phyloP scores from a whole-genome alignment of 2,888 invertebrate species.

The Sphaerophoria taeniata region DNA sequence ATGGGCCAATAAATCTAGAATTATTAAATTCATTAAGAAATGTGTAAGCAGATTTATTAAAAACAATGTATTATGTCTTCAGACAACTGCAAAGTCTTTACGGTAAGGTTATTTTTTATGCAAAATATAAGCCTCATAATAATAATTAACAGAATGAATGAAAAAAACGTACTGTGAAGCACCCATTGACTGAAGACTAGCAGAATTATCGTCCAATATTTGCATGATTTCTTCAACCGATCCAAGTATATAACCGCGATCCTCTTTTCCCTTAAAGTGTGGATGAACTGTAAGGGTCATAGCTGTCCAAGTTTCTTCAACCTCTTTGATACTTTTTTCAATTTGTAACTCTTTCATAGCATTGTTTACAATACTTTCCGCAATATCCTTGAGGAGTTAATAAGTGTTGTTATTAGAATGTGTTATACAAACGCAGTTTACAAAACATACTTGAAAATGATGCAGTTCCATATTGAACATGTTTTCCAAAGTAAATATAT shows the following conservation, averaged over 20 bases:
- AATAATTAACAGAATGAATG: background rate
- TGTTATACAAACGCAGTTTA: conserved; percentile 17
- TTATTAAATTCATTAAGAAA: conserved; percentile 61
- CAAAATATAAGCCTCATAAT: too few species aligned
- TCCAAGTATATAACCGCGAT: conserved; percentile 90
- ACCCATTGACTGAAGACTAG: conserved; percentile 96
- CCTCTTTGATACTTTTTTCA: conserved; percentile 93
- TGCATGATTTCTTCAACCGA: conserved; percentile 92
- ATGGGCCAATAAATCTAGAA: conserved; percentile 93
- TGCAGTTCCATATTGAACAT: conserved; percentile 97
- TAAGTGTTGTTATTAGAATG: conserved; percentile 1
- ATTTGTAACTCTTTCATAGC: conserved; percentile 96
- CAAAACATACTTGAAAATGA: conserved; percentile 86
- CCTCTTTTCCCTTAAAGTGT: conserved; percentile 89
- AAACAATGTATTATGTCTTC: too few species aligned
- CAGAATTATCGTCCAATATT: conserved; percentile 93
- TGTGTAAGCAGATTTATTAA: background rate
- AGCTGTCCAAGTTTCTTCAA: conserved; percentile 89
- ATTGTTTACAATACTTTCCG: conserved; percentile 93
- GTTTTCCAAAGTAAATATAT: conserved; percentile 94
- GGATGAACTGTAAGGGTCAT: conserved; percentile 87
- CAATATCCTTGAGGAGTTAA: conserved; percentile 84
- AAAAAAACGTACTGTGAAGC: conserved; percentile 87
- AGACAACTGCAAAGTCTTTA: too few species aligned
- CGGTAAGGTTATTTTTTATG: background rate